A percentile compares a stretch with the other conserved stretches of the same genome.
These are phyloP conservation scores for Labrus mixtus DNA, from an alignment of 2,113 vertebrate genomes.

Conservation along the genomic window DNA sequence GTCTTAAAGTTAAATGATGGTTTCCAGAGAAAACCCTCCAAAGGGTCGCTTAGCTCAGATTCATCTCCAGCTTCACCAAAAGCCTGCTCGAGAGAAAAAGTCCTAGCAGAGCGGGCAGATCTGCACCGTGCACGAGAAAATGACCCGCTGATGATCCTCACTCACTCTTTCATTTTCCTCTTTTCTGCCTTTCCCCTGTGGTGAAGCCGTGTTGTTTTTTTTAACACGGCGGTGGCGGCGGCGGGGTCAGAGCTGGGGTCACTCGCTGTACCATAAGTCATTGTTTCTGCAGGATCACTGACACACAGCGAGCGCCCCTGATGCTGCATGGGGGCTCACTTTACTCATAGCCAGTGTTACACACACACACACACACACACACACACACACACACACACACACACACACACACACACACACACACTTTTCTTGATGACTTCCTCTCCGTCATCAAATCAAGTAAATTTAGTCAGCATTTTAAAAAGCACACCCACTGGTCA, in stretches of 20 bases:
- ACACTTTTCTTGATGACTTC: neutral
- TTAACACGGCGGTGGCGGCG: neutral
- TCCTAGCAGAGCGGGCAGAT: constrained; percentile 1
- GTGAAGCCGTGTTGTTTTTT: neutral
- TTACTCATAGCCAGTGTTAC: neutral
- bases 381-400: neutral
- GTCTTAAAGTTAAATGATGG: neutral
- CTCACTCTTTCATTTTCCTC: too few species aligned
- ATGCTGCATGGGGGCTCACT: constrained; percentile 12
- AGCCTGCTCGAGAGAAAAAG: neutral
- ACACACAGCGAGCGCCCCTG: neutral
- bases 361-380: neutral
- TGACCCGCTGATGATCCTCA: too few species aligned
- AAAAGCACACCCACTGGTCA: neutral
- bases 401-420: neutral
- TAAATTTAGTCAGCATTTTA: neutral
- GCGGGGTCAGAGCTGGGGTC: constrained; percentile 18
- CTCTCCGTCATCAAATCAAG: neutral
- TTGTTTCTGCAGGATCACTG: constrained; percentile 40
- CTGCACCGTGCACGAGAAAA: neutral
- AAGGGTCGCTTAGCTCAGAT: neutral
- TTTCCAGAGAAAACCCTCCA: neutral
- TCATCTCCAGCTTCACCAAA: neutral
- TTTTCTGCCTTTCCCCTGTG: neutral
- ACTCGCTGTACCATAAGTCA: neutral